Evolutionary conservation across 2,113 vertebrate species (phyloP).

Genomic region (Periophthalmodon schlosseri): DNA sequence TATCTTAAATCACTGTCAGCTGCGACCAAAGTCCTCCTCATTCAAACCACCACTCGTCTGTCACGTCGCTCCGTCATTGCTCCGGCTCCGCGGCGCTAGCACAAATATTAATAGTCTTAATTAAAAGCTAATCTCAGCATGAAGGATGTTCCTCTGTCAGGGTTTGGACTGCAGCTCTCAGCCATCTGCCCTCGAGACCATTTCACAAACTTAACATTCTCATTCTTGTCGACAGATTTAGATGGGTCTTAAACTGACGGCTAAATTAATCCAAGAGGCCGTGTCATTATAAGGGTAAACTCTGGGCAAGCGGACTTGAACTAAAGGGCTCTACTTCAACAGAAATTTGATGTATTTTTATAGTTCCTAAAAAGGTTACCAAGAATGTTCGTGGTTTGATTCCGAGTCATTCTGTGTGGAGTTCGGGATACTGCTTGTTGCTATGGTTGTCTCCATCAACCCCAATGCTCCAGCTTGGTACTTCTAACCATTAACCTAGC

Average conservation of each 20-base stretch:
- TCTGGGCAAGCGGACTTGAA: neutral
- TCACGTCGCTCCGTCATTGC: conserved; percentile 24
- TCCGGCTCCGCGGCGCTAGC: conserved; percentile 11
- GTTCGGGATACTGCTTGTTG: no score
- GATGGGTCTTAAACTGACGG: neutral
- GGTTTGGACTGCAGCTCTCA: conserved; percentile 15
- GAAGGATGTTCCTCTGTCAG: conserved; percentile 24
- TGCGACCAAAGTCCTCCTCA: neutral
- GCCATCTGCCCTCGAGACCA: conserved; percentile 9
- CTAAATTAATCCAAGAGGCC: neutral
- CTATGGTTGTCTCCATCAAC: no score
- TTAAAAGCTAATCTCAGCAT: conserved; percentile 49
- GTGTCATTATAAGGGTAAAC: neutral
- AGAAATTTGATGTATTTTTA: neutral
- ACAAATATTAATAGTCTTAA: conserved; percentile 56
- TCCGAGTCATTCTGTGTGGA: neutral
- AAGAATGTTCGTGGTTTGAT: neutral
- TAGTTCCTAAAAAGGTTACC: neutral
- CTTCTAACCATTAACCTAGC: no score
- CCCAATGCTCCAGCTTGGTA: no score
- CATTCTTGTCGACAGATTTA: conserved; percentile 6
- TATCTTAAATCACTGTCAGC: conserved; percentile 23
- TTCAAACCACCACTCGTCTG: conserved; percentile 9
- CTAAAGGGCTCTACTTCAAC: neutral
- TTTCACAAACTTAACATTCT: neutral